A percentile compares a stretch with the other conserved stretches of the same genome.
Evolutionary conservation across 1,140 invertebrate species (phyloP).

Genomic region (Charaxes varanes): DNA sequence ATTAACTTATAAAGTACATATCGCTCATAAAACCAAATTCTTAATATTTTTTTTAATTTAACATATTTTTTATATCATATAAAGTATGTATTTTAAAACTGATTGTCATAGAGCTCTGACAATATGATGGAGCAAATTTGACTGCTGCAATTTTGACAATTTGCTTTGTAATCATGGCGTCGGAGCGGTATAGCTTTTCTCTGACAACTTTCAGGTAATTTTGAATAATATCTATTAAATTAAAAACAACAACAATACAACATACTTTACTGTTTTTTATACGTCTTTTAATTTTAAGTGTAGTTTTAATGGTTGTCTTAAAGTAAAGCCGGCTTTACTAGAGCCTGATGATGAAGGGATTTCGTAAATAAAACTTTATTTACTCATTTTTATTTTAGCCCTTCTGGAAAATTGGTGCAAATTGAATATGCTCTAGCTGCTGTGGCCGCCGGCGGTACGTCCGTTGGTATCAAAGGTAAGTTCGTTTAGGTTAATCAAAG

Average conservation of each 20-base stretch:
- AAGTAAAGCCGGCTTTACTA: too few species aligned
- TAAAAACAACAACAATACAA: too few species aligned
- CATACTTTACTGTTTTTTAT: too few species aligned
- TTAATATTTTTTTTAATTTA: too few species aligned
- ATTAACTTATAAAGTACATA: too few species aligned
- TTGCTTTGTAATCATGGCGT: slow-evolving; percentile 86
- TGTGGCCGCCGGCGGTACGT: slow-evolving; percentile 98
- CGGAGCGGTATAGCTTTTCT: slow-evolving; percentile 98
- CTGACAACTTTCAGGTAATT: slow-evolving; percentile 97
- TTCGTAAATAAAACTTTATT: neutral
- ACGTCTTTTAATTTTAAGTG: neutral
- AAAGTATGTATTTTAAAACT: too few species aligned
- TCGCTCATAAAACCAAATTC: too few species aligned
- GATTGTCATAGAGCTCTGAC: slow-evolving; percentile 6
- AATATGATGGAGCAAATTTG: slow-evolving; percentile 31
- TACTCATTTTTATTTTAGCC: slow-evolving; percentile 79
- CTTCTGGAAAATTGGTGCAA: slow-evolving; percentile 99
- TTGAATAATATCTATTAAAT: too few species aligned
- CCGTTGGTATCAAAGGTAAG: slow-evolving; percentile 97
- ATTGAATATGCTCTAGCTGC: slow-evolving; percentile 99
- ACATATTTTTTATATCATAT: too few species aligned
- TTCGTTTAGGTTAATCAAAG: slow-evolving; percentile 42
- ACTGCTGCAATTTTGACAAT: slow-evolving; percentile 39
- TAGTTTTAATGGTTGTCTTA: neutral
- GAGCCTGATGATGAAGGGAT: too few species aligned